phyloP scores from a whole-genome alignment of 1,140 invertebrate genomes.

The Calephelis virginiensis region DNA sequence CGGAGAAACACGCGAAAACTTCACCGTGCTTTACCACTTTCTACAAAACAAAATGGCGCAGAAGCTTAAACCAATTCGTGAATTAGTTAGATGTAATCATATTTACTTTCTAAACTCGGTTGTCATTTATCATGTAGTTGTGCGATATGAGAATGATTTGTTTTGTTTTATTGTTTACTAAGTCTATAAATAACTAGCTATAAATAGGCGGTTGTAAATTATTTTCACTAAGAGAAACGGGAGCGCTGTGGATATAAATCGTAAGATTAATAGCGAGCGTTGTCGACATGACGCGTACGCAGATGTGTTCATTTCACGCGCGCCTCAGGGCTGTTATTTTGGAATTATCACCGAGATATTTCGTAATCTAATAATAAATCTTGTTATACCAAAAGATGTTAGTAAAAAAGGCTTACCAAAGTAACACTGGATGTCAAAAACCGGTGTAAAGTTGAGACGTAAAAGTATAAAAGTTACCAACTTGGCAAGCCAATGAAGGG shows the following conservation, averaged over 20 bases:
- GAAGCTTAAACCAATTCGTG: not conserved
- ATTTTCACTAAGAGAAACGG: constrained; percentile 66
- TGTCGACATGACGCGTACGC: constrained; percentile 35
- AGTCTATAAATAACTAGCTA: constrained; percentile 54
- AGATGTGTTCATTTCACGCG: constrained; percentile 58
- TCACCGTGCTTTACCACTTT: constrained; percentile 20
- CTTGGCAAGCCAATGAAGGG: too few species aligned
- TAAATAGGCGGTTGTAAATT: constrained; percentile 60
- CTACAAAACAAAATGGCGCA: constrained; percentile 10
- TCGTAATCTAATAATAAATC: too few species aligned
- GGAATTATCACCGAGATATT: too few species aligned
- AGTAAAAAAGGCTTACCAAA: too few species aligned
- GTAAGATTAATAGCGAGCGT: constrained; percentile 54
- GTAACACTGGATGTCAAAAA: too few species aligned
- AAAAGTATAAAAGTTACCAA: not conserved
- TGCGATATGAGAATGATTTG: constrained; percentile 59
- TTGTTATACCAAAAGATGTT: too few species aligned
- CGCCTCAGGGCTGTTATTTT: constrained; percentile 36
- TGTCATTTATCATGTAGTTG: constrained; percentile 24
- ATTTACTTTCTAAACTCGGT: constrained; percentile 49
- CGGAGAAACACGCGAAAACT: constrained; percentile 24
- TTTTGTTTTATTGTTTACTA: constrained; percentile 52
- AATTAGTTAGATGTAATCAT: constrained; percentile 30
- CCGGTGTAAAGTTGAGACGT: too few species aligned
- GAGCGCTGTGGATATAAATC: constrained; percentile 61